Conservation (phyloP, 2,113 vertebrate species). For the Burhinus bistriatus region DNA sequence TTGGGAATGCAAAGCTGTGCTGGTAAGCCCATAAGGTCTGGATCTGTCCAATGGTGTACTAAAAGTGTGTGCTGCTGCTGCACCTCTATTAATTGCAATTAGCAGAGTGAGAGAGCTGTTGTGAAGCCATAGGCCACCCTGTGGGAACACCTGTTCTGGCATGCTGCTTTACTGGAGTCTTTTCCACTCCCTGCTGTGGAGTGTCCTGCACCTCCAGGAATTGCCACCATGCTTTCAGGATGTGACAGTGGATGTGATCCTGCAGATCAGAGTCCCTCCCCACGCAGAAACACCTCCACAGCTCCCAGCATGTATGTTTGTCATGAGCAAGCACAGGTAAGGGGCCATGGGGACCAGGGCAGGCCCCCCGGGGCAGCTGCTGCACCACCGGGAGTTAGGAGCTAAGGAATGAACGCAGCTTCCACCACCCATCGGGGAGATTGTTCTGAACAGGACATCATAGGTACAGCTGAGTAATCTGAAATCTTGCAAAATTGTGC, state of each 20-base stretch:
- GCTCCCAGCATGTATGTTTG: accelerated
- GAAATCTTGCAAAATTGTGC: background rate
- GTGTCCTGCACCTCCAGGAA: background rate
- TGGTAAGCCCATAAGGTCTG: background rate
- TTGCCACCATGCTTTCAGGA: background rate
- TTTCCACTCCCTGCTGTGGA: background rate
- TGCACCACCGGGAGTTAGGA: accelerated
- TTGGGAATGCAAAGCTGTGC: background rate
- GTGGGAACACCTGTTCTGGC: accelerated
- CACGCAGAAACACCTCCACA: background rate
- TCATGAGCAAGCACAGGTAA: accelerated
- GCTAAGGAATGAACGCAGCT: background rate
- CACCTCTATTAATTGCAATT: background rate
- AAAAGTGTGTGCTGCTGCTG: background rate
- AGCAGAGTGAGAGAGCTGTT: background rate
- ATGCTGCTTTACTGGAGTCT: accelerated
- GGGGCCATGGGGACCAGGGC: accelerated
- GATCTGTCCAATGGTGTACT: accelerated
- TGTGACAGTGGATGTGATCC: accelerated
- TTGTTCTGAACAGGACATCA: accelerated
- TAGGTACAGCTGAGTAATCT: background rate
- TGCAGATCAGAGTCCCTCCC: background rate
- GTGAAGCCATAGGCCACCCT: background rate
- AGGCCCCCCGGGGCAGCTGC: background rate
- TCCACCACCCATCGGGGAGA: accelerated